phyloP scores from a whole-genome alignment of 1,140 invertebrate genomes.

The Aethina tumida region DNA sequence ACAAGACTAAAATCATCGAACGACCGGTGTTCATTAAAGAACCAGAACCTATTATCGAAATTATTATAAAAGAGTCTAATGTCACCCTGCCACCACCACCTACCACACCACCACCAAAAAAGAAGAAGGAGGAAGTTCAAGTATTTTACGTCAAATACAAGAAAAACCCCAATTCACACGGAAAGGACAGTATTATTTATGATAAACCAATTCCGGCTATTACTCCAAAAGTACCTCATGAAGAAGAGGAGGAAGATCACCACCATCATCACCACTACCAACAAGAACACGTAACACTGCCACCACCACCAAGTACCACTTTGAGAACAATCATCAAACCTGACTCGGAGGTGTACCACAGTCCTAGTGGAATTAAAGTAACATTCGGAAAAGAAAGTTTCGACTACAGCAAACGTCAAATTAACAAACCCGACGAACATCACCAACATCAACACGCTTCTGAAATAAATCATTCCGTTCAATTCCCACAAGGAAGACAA shows the following conservation, averaged over 20 bases:
- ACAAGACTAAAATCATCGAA: conserved; percentile 40
- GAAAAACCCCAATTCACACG: conserved; percentile 58
- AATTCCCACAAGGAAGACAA: conserved; percentile 37
- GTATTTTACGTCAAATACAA: conserved; percentile 86
- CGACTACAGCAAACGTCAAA: conserved; percentile 42
- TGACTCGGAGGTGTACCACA: conserved; percentile 70
- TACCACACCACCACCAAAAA: conserved; percentile 40
- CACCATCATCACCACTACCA: conserved; percentile 34
- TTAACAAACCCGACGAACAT: conserved; percentile 31
- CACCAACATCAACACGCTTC: conserved; percentile 35
- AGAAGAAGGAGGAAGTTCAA: conserved; percentile 72
- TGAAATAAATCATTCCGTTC: conserved; percentile 45
- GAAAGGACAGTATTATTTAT: conserved; percentile 61
- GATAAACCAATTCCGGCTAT: conserved; percentile 66
- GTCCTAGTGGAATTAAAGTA: conserved; percentile 60
- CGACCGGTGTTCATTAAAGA: conserved; percentile 55
- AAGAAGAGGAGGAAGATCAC: conserved; percentile 42
- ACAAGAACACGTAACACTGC: conserved; percentile 37
- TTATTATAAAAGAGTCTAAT: conserved; percentile 83
- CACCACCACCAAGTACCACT: conserved; percentile 58
- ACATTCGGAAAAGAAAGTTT: conserved; percentile 60
- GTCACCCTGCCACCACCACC: conserved; percentile 61
- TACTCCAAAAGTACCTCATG: conserved; percentile 51
- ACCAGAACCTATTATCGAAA: conserved; percentile 83
- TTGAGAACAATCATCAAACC: conserved; percentile 72